Base-by-base conservation (phyloP, 2,797 vertebrate species). In the Stomatorhinus walkeri region DNA sequence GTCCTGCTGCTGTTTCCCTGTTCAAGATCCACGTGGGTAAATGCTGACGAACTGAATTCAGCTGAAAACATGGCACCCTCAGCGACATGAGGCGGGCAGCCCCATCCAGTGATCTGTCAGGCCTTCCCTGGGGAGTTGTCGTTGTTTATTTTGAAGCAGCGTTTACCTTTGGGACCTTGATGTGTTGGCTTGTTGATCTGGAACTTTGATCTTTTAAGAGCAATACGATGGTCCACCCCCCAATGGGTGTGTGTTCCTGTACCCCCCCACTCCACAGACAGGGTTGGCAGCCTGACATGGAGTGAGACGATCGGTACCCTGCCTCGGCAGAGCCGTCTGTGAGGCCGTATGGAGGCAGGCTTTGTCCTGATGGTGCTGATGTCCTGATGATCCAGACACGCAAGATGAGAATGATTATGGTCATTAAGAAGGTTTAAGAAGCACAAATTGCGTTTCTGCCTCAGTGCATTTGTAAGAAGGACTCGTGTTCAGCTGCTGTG, bases 91-190 rank as follows among this genome's bases (percentile, higher is more conserved):
- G 87, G 88, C 72, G 68, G 88, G 88, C 49, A 72, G 68, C 68
- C 81, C 88, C 89, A 56, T 91, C 91, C 92, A 93, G 91, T 89
- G 90, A 76, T 93, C 91, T 68, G 93, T 91, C 94, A 94, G 88
- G 88, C 87, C 90, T 93, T 91, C 92, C 89, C 88, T 81, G 89
- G 90, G 91, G 92, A 91, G 92, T 93, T 93, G 92, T 91, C 92
- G 93, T 90, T 93, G 91, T 91, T 93, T 91, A 91, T 87, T 86
- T 87, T 91, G 88, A 90, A 90, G 88, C 92, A 92, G 91, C 91
- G 28, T 32, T 68, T 32, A 90, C 91, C 90, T 93, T 93, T 94
- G 92, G 95, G 90, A 90, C 83, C 32, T 52, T 87, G 28, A 87
- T 91, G 91, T 90, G 89, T 93, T 87, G 91, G 90, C 91, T 92